Evolutionary conservation across 2,113 vertebrate genomes (phyloP).

Genomic region (Hippocampus mohnikei): DNA sequence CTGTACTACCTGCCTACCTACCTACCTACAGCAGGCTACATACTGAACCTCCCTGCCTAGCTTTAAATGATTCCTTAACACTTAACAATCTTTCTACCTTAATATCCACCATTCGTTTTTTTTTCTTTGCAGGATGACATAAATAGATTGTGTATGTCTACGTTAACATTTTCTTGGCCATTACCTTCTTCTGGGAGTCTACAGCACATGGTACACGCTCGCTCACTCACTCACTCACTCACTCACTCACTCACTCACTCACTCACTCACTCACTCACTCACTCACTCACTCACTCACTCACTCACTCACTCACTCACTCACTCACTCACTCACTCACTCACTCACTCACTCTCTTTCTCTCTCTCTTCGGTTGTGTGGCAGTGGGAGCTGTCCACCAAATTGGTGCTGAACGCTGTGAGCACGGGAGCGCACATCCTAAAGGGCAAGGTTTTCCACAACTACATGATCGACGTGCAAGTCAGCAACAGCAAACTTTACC

Average conservation of each 20-base stretch:
- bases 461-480: conserved; percentile 76
- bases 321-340: too few species aligned
- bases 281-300: conserved; percentile 20
- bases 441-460: conserved; percentile 77
- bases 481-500: conserved; percentile 78
- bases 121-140: conserved; percentile 56
- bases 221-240: background rate
- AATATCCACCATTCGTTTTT: background rate
- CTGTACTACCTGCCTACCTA: too few species aligned
- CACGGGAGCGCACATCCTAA: conserved; percentile 74
- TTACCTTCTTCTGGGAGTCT: conserved; percentile 48
- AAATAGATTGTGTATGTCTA: conserved; percentile 62
- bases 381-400: conserved; percentile 79
- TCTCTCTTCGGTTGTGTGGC: conserved; percentile 45
- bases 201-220: conserved; percentile 63
- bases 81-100: background rate
- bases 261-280: conserved; percentile 17
- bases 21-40: too few species aligned
- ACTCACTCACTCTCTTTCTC: too few species aligned
- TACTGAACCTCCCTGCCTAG: background rate
- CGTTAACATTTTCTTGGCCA: conserved; percentile 66
- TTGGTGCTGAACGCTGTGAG: conserved; percentile 77
- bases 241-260: conserved; percentile 15
- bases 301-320: background rate
- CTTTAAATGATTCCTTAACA: background rate